A percentile compares a stretch with the other conserved stretches of the same genome.
Conservation (phyloP, 2,888 invertebrate genomes). For the Gandaritis pyraliata region DNA sequence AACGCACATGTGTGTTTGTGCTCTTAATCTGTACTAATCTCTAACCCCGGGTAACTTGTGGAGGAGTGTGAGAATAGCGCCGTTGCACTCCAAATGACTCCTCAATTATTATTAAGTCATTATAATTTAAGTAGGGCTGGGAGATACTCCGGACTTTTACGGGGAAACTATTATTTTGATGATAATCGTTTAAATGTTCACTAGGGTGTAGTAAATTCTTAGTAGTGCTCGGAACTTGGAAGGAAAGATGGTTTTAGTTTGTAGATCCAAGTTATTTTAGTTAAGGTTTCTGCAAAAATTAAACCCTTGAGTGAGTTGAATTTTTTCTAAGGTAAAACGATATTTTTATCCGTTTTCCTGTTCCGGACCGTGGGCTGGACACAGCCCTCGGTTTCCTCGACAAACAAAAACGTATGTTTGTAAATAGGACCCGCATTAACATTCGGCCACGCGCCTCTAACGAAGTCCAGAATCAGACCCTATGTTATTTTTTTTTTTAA, state of each 20-base stretch:
- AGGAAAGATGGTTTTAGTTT: too few species aligned
- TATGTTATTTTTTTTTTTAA: slow-evolving; percentile 48
- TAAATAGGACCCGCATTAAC: slow-evolving; percentile 63
- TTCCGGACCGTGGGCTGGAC: slow-evolving; percentile 3
- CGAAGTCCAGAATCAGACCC: slow-evolving; percentile 56
- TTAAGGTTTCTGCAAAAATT: too few species aligned
- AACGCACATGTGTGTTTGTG: slow-evolving; percentile 9
- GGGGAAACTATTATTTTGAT: background rate
- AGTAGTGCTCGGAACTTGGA: too few species aligned
- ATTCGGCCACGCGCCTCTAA: slow-evolving; percentile 59
- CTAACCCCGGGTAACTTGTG: slow-evolving; percentile 14
- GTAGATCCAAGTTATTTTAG: too few species aligned
- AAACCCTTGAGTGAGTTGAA: too few species aligned
- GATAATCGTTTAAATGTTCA: background rate
- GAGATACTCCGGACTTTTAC: slow-evolving; percentile 6
- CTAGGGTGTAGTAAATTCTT: too few species aligned
- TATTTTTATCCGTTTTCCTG: slow-evolving; percentile 11
- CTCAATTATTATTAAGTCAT: slow-evolving; percentile 75
- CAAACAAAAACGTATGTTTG: slow-evolving; percentile 49
- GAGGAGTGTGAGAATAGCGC: slow-evolving; percentile 49
- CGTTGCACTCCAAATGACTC: slow-evolving; percentile 58
- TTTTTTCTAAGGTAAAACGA: background rate
- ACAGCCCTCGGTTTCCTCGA: slow-evolving; percentile 31
- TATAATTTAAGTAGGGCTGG: slow-evolving; percentile 41
- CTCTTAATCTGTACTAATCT: slow-evolving; percentile 19